Evolutionary conservation across 2,113 vertebrate species (phyloP).

Genomic region (Microcebus lehilahytsara): DNA sequence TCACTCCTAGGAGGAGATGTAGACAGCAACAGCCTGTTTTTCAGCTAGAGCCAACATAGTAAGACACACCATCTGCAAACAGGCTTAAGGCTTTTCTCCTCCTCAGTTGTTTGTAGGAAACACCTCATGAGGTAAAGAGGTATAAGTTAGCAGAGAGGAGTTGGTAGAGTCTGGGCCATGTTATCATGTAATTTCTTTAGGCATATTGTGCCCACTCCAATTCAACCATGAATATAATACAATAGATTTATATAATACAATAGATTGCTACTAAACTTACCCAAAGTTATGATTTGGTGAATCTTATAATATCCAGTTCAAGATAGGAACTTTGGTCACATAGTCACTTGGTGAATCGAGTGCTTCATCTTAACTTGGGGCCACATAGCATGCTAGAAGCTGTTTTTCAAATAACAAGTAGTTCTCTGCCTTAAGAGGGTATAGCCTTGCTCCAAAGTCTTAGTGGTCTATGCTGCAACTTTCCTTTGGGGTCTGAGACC

Average conservation of each 20-base stretch:
- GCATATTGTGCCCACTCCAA: background rate
- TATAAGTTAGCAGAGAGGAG: background rate
- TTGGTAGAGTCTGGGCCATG: background rate
- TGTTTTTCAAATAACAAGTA: background rate
- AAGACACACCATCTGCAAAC: background rate
- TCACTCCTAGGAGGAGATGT: too few species aligned
- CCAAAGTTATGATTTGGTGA: background rate
- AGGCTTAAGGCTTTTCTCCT: background rate
- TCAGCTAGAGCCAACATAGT: background rate
- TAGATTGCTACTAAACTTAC: background rate
- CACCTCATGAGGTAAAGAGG: background rate
- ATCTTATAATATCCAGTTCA: background rate
- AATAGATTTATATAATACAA: background rate
- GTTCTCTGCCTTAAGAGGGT: background rate
- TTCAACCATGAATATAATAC: background rate
- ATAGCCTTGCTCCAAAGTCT: background rate
- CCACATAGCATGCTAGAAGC: background rate
- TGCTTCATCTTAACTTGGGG: background rate
- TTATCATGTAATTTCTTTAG: background rate
- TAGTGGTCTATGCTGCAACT: background rate
- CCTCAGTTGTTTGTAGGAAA: background rate
- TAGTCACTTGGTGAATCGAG: background rate
- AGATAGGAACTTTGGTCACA: background rate
- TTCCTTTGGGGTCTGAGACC: background rate
- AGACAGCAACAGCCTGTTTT: background rate